A percentile compares a stretch with the other conserved stretches of the same genome.
phyloP scores from a whole-genome alignment of 2,113 vertebrate genomes.

The Takifugu flavidus region DNA sequence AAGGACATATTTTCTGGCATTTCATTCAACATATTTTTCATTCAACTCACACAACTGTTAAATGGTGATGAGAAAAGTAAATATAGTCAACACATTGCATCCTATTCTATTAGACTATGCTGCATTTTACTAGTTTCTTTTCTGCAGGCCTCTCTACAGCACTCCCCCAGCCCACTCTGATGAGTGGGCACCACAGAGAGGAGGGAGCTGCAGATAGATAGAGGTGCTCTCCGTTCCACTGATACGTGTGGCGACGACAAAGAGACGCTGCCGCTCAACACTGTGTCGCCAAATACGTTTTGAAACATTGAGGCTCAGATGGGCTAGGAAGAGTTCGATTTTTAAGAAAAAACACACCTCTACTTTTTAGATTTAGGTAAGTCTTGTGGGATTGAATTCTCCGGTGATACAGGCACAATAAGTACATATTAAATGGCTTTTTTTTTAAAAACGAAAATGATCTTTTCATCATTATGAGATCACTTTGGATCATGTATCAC shows the following conservation, averaged over 20 bases:
- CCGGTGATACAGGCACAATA: no score
- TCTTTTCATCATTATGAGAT: no score
- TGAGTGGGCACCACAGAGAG: conserved; percentile 52
- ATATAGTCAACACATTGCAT: not conserved
- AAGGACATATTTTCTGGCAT: no score
- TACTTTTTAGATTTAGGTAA: not conserved
- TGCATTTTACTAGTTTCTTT: conserved; percentile 21
- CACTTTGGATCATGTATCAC: not conserved
- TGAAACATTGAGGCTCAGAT: not conserved
- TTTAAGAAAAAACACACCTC: not conserved
- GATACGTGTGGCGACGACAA: not conserved
- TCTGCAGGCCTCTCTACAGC: conserved; percentile 32
- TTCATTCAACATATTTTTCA: no score
- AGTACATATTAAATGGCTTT: no score
- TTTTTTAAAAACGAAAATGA: no score
- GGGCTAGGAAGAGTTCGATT: not conserved
- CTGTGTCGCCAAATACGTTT: not conserved
- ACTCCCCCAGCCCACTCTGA: conserved; percentile 53
- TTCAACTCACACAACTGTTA: no score
- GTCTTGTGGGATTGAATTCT: no score
- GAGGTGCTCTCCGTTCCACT: conserved; percentile 16
- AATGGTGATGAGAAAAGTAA: not conserved
- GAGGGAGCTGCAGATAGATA: conserved; percentile 33
- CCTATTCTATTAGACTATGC: conserved; percentile 9
- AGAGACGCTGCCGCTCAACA: not conserved